These are phyloP conservation scores for Phrynocephalus forsythii DNA, from an alignment of 2,797 vertebrate genomes.

Conservation along the genomic window DNA sequence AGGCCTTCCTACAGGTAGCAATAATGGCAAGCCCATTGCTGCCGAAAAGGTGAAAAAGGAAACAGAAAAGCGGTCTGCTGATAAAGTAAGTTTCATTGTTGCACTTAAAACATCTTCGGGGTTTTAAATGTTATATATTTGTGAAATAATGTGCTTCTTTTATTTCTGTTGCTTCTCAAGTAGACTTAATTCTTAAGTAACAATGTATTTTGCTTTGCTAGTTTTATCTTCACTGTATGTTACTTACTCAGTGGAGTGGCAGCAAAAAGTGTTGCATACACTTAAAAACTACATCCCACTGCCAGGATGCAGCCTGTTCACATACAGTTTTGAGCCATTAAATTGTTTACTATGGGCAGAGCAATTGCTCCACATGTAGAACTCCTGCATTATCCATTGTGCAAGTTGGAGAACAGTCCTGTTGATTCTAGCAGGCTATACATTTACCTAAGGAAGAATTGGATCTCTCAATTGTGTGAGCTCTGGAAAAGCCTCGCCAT, in stretches of 20 bases:
- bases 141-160: background rate
- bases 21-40: conserved; percentile 85
- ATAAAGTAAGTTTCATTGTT: conserved; percentile 85
- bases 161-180: background rate
- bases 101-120: background rate
- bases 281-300: too few species aligned
- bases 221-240: background rate
- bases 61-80: conserved; percentile 88
- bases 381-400: too few species aligned
- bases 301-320: too few species aligned
- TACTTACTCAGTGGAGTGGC: background rate
- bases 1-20: conserved; percentile 83
- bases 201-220: background rate
- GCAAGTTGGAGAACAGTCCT: too few species aligned
- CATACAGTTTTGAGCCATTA: too few species aligned
- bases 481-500: too few species aligned
- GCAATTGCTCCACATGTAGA: too few species aligned
- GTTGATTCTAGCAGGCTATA: too few species aligned
- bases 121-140: background rate
- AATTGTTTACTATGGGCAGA: too few species aligned
- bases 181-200: conserved; percentile 5
- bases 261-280: background rate
- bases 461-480: too few species aligned
- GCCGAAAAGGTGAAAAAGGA: conserved; percentile 96
- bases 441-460: too few species aligned